Conservation (phyloP, 2,888 invertebrate genomes). For the Microplitis manilae region DNA sequence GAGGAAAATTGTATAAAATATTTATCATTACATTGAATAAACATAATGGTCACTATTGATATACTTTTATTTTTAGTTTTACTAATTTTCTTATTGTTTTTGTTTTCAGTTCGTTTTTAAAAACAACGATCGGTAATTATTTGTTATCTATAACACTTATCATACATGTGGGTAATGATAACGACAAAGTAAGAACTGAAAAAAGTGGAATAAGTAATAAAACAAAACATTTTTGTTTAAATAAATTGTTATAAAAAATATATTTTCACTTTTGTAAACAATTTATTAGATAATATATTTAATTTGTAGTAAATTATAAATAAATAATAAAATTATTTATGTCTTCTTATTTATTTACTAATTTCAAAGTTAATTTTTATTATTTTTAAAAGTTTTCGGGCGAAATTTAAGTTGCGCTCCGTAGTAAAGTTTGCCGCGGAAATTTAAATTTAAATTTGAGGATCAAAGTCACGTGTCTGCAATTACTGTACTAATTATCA, state of each 20-base stretch:
- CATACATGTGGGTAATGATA: not conserved
- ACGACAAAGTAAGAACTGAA: not conserved
- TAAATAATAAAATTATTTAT: not conserved
- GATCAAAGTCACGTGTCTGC: no score
- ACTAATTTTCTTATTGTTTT: not conserved
- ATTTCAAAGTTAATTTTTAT: not conserved
- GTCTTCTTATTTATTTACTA: not conserved
- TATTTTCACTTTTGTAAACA: not conserved
- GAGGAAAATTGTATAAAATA: not conserved
- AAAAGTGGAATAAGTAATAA: not conserved
- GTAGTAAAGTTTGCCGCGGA: no score
- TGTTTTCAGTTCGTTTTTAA: not conserved
- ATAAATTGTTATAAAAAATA: not conserved
- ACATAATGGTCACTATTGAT: not conserved
- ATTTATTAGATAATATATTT: not conserved
- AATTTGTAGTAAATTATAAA: not conserved
- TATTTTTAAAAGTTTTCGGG: no score
- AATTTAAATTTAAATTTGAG: no score
- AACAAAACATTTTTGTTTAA: not conserved
- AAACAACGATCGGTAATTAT: not conserved
- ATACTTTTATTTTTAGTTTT: not conserved
- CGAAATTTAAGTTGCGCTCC: no score
- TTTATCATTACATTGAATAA: not conserved
- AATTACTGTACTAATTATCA: no score
- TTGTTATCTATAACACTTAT: not conserved